Base-by-base conservation (phyloP, 2,888 invertebrate genomes). In the Nephrotoma flavescens region DNA sequence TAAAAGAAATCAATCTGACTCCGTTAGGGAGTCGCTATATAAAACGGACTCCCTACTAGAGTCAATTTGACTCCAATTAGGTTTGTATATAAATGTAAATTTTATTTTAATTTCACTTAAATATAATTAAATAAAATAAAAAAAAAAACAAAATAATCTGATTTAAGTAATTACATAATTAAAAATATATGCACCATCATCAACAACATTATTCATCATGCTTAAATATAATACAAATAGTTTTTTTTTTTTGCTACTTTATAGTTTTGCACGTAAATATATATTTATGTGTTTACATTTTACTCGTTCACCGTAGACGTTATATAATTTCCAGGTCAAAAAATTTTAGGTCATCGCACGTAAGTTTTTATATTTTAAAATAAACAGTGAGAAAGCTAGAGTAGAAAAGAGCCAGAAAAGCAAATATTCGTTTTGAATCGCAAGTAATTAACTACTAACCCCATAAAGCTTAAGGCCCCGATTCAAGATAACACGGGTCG, bases 11-110 rank as follows among this genome's bases (percentile, higher is more conserved):
- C 96, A 97, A 97, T 96, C 96, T 97, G 97, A 97, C 97, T 96
- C 96, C 96, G 96, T 97, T 97, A 97, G 96, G 97, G 97, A 97
- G 97, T 96, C 97, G 94, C 95, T 95, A 93, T 93, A 93, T 93
- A 93, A 94, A 94, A 96, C 96, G 96, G 97, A 97, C 97, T 97
- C 97, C 97, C 97, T 97, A 97, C 97, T 97, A 97, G 97, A 97
- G 97, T 97, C 97, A 97, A 97, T 97, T 97, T 97, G 95, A 97
- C 95, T 95, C 96, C 95, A 94, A 95, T 94, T 95, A 95, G 96
- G 94, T 92, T 90, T 86, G 31, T 2, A 31, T 31, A 11, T 19
- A 7, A 57, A 57, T 57, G 15, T 7, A 9, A 71, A 89, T 89
- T 87, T 88, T 87, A 5, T 47, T 45, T 86, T 47, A 41, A 19